These are phyloP conservation scores for Eubasilissa regina DNA, from an alignment of 1,140 invertebrate species.

Conservation along the genomic window DNA sequence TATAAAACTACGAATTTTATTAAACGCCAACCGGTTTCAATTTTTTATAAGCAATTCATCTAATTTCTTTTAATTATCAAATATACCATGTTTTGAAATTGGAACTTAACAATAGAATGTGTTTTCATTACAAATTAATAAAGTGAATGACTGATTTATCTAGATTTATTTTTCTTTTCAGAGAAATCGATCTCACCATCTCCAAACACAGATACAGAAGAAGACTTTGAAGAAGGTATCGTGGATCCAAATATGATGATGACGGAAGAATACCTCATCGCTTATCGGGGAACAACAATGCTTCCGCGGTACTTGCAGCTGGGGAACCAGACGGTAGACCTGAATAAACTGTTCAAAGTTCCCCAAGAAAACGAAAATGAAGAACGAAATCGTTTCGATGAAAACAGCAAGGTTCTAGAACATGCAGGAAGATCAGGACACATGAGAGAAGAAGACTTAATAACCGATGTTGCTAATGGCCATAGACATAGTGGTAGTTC, in stretches of 20 bases:
- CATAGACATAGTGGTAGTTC: conserved; percentile 37
- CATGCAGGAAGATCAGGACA: conserved; percentile 11
- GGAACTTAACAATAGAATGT: too few relatives aligned
- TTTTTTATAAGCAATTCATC: too few relatives aligned
- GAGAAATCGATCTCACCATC: conserved; percentile 42
- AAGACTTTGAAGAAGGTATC: background rate
- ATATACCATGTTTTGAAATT: too few relatives aligned
- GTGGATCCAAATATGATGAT: conserved; percentile 46
- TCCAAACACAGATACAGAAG: conserved; percentile 16
- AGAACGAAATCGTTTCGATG: conserved; percentile 57
- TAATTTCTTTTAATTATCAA: too few relatives aligned
- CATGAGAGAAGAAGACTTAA: conserved; percentile 48
- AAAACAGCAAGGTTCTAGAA: background rate
- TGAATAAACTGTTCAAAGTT: conserved; percentile 70
- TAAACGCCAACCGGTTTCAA: too few relatives aligned
- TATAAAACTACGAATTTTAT: too few relatives aligned
- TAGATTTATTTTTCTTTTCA: conserved; percentile 50
- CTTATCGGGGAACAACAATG: conserved; percentile 51
- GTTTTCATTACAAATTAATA: too few relatives aligned
- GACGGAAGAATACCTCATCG: conserved; percentile 49
- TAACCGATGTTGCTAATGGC: conserved; percentile 17
- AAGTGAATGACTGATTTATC: too few relatives aligned
- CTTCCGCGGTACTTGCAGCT: conserved; percentile 66
- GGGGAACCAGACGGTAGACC: conserved; percentile 70
- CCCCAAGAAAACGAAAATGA: conserved; percentile 63